Base-by-base conservation (phyloP, 2,797 vertebrate genomes). In the Zenarchopterus dispar region DNA sequence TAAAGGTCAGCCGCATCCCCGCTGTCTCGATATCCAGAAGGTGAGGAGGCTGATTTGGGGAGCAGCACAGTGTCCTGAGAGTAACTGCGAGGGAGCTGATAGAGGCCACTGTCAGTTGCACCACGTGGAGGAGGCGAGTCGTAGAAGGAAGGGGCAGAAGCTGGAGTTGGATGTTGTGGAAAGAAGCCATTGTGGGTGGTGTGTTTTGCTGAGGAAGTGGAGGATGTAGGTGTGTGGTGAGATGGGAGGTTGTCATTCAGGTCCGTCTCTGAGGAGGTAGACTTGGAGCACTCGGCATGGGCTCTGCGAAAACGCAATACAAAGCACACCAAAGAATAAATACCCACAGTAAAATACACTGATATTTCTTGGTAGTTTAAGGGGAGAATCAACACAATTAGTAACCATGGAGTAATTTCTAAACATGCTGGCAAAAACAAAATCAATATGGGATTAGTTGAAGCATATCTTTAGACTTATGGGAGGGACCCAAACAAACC, bases 241-340 rank as follows among this genome's bases (percentile, higher is more conserved):
- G 93, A 93, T 58, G 96, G 95, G 76, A 98, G 91, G 58, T 98
- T 98, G 91, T 98, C 97, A 17, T 98, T 99, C 92, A 97, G 97
- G 95, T 99, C 98, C 49, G 97, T 98, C 92, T 98, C 97, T 26
- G 97, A 97, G 57, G 95, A 96, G 87, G 94, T 94, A 87, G 94
- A 94, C 89, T 97, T 99, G 47, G 94, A 93, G 26, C 94, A 95
- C 80, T 98, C 96, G 6, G 92, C 82, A 4, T 95, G 95, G 69
- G 91, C 89, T 92, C 97, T 99, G 53, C 41, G 53, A 43, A 46
- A 67, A 36, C 52, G 81, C 5, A 69, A 81, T 17, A 75, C 13
- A 70, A 56, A 1, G 59, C 1, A 62, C 15, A 52, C 8, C 24
- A 55, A 50, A 73, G 9, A 39, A 56, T 76, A 45, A 72, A 74